Percentiles rank a stretch among this genome's conserved stretches.
Conservation (phyloP, 2,797 vertebrate species). For the Enteromius treurensis region DNA sequence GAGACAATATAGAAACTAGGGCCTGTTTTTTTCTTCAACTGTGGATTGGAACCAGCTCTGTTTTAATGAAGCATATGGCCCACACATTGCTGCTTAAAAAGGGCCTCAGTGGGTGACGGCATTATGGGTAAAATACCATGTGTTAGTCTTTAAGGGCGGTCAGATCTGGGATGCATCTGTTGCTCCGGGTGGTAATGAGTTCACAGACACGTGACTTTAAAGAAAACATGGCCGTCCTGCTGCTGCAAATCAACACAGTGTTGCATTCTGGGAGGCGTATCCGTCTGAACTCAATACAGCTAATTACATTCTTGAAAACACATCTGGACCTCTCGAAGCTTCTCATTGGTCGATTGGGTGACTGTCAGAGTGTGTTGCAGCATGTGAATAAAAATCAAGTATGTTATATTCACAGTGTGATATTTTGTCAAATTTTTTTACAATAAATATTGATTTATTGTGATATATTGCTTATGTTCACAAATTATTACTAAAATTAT, state of each 20-base stretch:
- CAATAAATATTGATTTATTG: too few relatives aligned
- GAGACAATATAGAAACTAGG: constrained; percentile 70
- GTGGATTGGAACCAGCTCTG: constrained; percentile 63
- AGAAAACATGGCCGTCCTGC: constrained; percentile 6
- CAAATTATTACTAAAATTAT: too few relatives aligned
- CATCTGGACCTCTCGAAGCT: background rate
- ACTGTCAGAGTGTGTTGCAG: background rate
- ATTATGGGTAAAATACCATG: constrained; percentile 70
- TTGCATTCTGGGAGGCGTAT: constrained; percentile 1
- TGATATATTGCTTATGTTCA: too few relatives aligned
- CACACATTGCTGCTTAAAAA: constrained; percentile 70
- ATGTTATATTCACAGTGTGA: background rate
- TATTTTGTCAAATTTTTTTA: too few relatives aligned
- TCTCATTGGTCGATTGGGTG: background rate
- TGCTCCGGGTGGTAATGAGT: constrained; percentile 46
- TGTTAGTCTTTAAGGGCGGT: constrained; percentile 75
- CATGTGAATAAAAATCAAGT: background rate
- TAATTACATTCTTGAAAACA: background rate
- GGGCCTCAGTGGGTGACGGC: constrained; percentile 72
- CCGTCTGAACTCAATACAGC: background rate
- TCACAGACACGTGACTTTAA: constrained; percentile 1
- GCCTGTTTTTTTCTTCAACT: constrained; percentile 31
- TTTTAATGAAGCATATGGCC: constrained; percentile 79
- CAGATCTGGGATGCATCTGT: constrained; percentile 72
- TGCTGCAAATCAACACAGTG: background rate